These are phyloP conservation scores for Pampus argenteus DNA, from an alignment of 2,797 vertebrate genomes.

Conservation along the genomic window DNA sequence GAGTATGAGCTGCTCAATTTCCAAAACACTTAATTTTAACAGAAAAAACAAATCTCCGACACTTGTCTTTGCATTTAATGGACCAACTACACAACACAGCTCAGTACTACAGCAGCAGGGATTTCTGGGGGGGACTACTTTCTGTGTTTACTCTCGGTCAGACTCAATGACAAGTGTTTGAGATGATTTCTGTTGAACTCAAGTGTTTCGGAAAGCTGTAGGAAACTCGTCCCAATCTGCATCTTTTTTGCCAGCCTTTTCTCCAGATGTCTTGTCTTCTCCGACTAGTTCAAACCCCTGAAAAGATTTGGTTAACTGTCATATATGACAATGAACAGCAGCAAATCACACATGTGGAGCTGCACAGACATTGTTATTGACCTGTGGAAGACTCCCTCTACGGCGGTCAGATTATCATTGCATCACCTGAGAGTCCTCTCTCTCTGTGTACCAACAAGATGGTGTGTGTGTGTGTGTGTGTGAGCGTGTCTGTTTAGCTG, in stretches of 20 bases:
- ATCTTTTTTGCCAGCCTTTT: background rate
- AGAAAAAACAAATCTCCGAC: background rate
- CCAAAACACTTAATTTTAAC: slow-evolving; percentile 20
- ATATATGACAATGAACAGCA: background rate
- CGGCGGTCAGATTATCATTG: slow-evolving; percentile 17
- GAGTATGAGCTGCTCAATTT: background rate
- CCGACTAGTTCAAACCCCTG: background rate
- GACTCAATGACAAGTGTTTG: slow-evolving; percentile 19
- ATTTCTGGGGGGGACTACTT: slow-evolving; percentile 12
- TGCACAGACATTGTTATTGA: slow-evolving; percentile 6
- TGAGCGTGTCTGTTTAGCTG: background rate
- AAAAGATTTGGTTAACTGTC: background rate
- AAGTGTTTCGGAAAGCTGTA: slow-evolving; percentile 37
- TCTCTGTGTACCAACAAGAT: background rate
- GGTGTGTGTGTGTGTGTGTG: slow-evolving; percentile 8
- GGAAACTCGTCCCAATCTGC: background rate
- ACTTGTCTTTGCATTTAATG: slow-evolving; percentile 13
- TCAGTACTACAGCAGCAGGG: background rate
- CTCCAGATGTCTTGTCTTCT: background rate
- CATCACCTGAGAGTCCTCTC: slow-evolving; percentile 15
- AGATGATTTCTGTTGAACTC: slow-evolving; percentile 33
- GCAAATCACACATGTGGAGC: background rate
- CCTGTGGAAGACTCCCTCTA: background rate
- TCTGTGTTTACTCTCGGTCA: slow-evolving; percentile 17
- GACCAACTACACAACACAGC: slow-evolving; percentile 9